Base-by-base conservation (phyloP, 2,888 invertebrate genomes). In the Disparrhopalites patrizii region DNA sequence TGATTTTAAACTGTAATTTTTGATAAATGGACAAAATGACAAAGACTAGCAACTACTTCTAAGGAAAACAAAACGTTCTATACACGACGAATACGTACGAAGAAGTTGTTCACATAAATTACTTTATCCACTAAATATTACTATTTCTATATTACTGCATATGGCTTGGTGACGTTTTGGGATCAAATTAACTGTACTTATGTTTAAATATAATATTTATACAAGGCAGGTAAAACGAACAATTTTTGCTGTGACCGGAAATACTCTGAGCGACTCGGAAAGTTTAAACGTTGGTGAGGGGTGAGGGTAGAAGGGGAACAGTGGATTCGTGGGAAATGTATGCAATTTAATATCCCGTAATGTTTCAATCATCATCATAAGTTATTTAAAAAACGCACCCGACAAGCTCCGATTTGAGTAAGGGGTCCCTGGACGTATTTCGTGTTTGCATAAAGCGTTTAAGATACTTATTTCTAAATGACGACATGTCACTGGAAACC, bases 381-480 rank as follows among this genome's bases (percentile, higher is more conserved):
- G n/a, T n/a, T n/a, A 43, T 43, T 5, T 5, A 20, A 60, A 60
- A 30, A 47, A 60, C 58, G 58, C 58, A 60, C 58, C 58, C 47
- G 47, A 47, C 47, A 30, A 60, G 28, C 47, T 47, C 43, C 18
- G 36, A 56, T 36, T 56, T 33, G 20, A 38, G 20, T 30, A 15
- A 8, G 20, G 31, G 31, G 15, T 36, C 7, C 25, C 28, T 27
- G 28, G 52, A 23, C 28, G 31, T 36, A 40, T 18, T 7, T 57
- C 57, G 38, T 40, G 40, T 27, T 57, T 40, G 57, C 57, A 57
- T 57, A n/a, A 57, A 57, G 57, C 57, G 38, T 25, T 8, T 40
- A 23, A 57, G 40, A 57, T 40, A 57, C 10, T 23, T 27, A 40
- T 36, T 40, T 27, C 25, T 57, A 38, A 57, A 57, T 25, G 57